Conservation (phyloP, 2,888 invertebrate genomes). For the Synergus laeviventris region DNA sequence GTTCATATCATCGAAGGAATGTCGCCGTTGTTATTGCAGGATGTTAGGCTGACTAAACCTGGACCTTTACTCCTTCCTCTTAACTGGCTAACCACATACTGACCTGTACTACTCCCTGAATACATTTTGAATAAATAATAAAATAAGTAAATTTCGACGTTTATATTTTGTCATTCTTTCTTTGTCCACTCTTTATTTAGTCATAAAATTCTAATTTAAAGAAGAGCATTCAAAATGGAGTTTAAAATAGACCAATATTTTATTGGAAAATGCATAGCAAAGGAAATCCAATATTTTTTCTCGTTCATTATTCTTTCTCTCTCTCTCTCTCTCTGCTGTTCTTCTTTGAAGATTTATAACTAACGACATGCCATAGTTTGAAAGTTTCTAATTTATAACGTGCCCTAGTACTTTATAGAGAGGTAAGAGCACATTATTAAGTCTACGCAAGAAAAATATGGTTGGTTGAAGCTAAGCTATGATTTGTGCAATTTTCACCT, state of each 20-base stretch:
- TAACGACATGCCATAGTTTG: background rate
- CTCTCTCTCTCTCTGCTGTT: background rate
- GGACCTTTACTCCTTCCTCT: no score
- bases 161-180: background rate
- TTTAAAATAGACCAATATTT: background rate
- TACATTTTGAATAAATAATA: no score
- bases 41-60: no score
- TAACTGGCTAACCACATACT: no score
- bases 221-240: background rate
- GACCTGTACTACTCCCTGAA: no score
- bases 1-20: no score
- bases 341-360: background rate
- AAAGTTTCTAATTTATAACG: slow-evolving; percentile 11
- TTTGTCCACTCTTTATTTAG: background rate
- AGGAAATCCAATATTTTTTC: background rate
- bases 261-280: background rate
- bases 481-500: background rate
- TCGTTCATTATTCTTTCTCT: background rate
- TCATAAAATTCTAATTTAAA: no score
- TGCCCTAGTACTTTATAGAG: background rate
- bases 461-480: background rate
- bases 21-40: no score
- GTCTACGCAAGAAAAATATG: background rate
- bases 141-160: no score
- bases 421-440: slow-evolving; percentile 3